Evolutionary conservation across 2,113 vertebrate species (phyloP).

Genomic region (Martes martes): DNA sequence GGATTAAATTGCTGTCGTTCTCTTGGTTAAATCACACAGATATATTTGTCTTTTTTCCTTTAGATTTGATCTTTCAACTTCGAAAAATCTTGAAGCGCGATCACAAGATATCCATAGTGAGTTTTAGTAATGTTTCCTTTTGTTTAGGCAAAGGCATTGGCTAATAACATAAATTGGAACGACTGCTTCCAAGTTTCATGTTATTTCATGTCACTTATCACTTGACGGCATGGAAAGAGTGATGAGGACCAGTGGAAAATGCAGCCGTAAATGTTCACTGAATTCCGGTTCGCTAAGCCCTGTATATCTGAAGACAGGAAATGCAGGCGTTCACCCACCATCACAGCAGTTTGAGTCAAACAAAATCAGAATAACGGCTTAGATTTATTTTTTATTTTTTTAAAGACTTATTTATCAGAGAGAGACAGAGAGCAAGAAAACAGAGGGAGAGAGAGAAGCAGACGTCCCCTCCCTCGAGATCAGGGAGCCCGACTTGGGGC

Average conservation of each 20-base stretch:
- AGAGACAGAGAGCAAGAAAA: too few species aligned
- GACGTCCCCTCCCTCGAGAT: too few species aligned
- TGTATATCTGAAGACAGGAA: background rate
- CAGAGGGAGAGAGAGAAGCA: too few species aligned
- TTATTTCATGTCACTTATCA: background rate
- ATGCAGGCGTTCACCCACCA: background rate
- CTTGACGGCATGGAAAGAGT: background rate
- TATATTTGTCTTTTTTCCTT: background rate
- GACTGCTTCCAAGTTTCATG: background rate
- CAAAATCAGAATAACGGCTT: background rate
- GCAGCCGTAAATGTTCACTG: background rate
- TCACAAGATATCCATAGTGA: background rate
- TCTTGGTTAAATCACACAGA: background rate
- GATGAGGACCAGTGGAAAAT: background rate
- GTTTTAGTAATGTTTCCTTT: background rate
- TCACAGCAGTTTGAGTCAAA: conserved; percentile 35
- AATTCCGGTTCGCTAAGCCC: background rate
- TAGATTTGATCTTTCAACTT: background rate
- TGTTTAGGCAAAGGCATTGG: background rate
- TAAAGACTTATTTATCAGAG: too few species aligned
- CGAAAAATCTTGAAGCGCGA: background rate
- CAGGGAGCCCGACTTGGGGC: too few species aligned
- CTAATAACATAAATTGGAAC: background rate
- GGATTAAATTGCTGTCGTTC: background rate
- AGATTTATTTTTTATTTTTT: background rate